Evolutionary conservation across 1,140 invertebrate species (phyloP).

Genomic region (Ips typographus): DNA sequence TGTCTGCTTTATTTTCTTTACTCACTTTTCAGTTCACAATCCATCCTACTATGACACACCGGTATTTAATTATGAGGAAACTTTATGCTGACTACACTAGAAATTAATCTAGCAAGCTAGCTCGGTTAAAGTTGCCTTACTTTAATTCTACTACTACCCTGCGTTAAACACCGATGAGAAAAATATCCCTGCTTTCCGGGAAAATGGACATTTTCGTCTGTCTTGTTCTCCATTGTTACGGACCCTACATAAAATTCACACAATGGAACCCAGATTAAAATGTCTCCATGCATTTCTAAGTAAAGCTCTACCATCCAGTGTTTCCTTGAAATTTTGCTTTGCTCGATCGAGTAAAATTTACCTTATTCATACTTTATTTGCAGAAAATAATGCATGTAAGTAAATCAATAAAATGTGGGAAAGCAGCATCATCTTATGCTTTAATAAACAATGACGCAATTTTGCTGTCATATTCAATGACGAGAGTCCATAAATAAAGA

Average conservation of each 20-base stretch:
- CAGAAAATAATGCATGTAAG: neutral
- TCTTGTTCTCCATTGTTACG: slow-evolving; percentile 24
- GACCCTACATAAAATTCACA: slow-evolving; percentile 28
- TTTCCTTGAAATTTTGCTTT: too few species aligned
- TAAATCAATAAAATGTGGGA: neutral
- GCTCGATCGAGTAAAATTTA: too few species aligned
- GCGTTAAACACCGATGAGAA: slow-evolving; percentile 21
- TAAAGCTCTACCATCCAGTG: too few species aligned
- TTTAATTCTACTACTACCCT: neutral
- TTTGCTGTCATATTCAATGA: slow-evolving; percentile 30
- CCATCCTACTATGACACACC: too few species aligned
- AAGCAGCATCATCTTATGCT: slow-evolving; percentile 11
- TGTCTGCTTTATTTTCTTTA: neutral
- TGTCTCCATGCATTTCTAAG: slow-evolving; percentile 12
- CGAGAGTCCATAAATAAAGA: slow-evolving; percentile 25
- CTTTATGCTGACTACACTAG: too few species aligned
- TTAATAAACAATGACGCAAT: slow-evolving; percentile 35
- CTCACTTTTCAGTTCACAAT: too few species aligned
- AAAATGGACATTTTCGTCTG: slow-evolving; percentile 28
- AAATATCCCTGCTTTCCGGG: slow-evolving; percentile 9
- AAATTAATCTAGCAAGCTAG: too few species aligned
- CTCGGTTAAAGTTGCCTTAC: too few species aligned
- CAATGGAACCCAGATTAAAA: slow-evolving; percentile 30
- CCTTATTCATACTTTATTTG: too few species aligned
- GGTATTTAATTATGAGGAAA: too few species aligned